Base-by-base conservation (phyloP, 2,113 vertebrate genomes). In the Python bivittatus region DNA sequence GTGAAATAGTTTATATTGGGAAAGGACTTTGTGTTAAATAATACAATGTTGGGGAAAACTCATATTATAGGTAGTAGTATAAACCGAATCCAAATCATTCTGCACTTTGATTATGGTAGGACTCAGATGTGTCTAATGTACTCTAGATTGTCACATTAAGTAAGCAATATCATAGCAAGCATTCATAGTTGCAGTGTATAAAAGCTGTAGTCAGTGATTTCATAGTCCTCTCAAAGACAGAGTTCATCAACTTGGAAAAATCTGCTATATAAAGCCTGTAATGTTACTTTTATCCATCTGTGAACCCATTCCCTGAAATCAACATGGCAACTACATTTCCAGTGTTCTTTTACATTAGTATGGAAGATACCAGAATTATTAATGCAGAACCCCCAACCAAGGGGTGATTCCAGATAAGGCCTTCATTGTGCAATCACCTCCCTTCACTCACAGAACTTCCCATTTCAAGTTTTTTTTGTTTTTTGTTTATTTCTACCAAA, bases 401-500 rank as follows among this genome's bases (percentile, higher is more conserved):
- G 89, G 90, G 90, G 90, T 93, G 90, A 61, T 91, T 29, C 91
- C 93, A 88, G 83, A 92, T 94, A 94, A 94, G 95, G 94, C 94
- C 93, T 94, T 94, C n/a, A 91, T 92, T 93, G 92, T 48, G 11
- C 25, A 33, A 93, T 90, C 79, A 83, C 61, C 48, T 6, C 48
- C 3, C 4, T 58, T 58, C 57, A 58, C 22, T 58, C 20, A 58
- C 57, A 58, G 57, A 23, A 22, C 20, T 58, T 58, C 20, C 57
- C 6, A 22, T 58, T 58, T 58, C 57, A 23, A n/a, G 20, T 58
- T 58, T 58, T 57, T n/a, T n/a, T n/a, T n/a, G n/a, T n/a, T n/a
- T n/a, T n/a, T n/a, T n/a, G n/a, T n/a, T 22, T 23, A 58, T 22
- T 58, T 58, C 57, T 22, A 58, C 17, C 57, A 58, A 58, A 58